These are phyloP conservation scores for Burhinus oedicnemus DNA, from an alignment of 2,113 vertebrate genomes.

Conservation along the genomic window DNA sequence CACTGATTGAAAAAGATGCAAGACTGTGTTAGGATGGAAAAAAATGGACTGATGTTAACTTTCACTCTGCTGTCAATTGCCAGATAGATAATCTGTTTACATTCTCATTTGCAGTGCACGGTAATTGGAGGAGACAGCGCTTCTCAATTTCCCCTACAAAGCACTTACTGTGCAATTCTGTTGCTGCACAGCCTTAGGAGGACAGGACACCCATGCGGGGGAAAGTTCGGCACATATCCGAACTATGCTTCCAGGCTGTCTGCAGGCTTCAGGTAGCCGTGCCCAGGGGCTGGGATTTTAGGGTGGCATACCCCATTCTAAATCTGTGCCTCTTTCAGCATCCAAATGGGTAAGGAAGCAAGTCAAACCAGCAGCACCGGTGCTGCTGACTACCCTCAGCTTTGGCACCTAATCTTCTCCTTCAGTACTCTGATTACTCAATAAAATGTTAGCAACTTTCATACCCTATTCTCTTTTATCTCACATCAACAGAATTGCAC, in stretches of 20 bases:
- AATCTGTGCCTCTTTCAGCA: neutral
- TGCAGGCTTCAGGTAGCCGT: neutral
- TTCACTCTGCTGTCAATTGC: neutral
- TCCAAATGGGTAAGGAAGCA: neutral
- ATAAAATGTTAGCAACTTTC: neutral
- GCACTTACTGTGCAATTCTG: neutral
- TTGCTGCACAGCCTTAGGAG: neutral
- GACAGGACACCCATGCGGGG: fast-evolving
- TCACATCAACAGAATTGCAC: neutral
- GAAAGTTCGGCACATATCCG: neutral
- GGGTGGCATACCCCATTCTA: neutral
- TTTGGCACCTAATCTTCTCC: neutral
- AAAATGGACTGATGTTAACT: neutral
- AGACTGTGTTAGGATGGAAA: neutral
- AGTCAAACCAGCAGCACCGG: neutral
- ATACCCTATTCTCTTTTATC: neutral
- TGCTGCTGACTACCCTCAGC: neutral
- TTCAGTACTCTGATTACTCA: neutral
- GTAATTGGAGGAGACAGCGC: neutral
- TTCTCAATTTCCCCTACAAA: neutral
- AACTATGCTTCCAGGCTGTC: neutral
- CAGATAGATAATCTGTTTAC: neutral
- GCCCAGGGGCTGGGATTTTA: neutral
- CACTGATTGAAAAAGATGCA: neutral
- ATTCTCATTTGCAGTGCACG: neutral